Conservation (phyloP, 2,113 vertebrate species). For the Mesocricetus auratus region DNA sequence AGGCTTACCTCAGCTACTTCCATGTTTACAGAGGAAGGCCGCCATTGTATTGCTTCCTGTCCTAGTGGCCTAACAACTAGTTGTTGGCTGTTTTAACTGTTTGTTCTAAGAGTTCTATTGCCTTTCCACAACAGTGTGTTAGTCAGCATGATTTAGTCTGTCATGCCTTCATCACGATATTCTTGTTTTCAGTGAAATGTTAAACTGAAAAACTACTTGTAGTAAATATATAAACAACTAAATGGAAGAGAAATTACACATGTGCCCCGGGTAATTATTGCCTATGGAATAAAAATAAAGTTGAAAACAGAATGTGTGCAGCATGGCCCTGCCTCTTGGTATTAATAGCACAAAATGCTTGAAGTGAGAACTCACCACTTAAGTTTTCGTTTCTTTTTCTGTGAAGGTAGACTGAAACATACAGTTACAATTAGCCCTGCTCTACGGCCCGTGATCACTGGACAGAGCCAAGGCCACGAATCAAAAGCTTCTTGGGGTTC, state of each 20-base stretch:
- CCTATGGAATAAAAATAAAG: constrained; percentile 11
- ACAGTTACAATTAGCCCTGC: constrained; percentile 26
- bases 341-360: constrained; percentile 14
- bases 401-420: constrained; percentile 46
- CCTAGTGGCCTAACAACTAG: constrained; percentile 24
- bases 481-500: constrained; percentile 31
- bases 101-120: background rate
- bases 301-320: background rate
- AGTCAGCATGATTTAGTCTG: background rate
- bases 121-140: background rate
- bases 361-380: constrained; percentile 45
- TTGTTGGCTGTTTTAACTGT: background rate
- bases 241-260: background rate
- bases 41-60: constrained; percentile 7
- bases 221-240: background rate
- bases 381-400: constrained; percentile 48
- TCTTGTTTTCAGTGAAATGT: constrained; percentile 35
- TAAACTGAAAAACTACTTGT: constrained; percentile 22
- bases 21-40: constrained; percentile 61
- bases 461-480: constrained; percentile 26
- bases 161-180: background rate
- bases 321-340: background rate
- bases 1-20: constrained; percentile 63
- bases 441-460: background rate
- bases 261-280: background rate